Evolutionary conservation across 2,888 invertebrate genomes (phyloP), one percentile per base, ranked within the genome.

Genomic region (Zygaena filipendulae): DNA sequence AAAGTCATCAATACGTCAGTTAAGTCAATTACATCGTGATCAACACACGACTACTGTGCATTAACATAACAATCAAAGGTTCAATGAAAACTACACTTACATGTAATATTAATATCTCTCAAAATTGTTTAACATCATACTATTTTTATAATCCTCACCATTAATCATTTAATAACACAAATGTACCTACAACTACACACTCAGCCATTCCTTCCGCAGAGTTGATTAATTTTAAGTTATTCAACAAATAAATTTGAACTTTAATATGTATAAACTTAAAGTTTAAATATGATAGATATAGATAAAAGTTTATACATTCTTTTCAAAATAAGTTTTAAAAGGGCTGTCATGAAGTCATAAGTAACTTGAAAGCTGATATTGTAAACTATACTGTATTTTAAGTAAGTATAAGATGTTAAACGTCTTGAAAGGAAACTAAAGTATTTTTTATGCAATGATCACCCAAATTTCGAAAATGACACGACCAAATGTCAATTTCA

Each of bases 141-240:
- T 38, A 43, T 52, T 49, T 43, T 49, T 32, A 64, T 70, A 70
- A 77, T 77, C 71, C 74, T 63, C 59, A 61, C 64, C 71, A 79
- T 79, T 75, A 79, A 79, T 77, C 79, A 77, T 77, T 75, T 77
- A 75, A 77, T 79, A 77, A 75, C 77, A 72, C 70, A 70, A 77
- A 74, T 66, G 71, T 67, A n/a, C n/a, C n/a, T n/a, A 68, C 60
- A 72, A 70, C 71, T 74, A 70, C 75, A 74, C 74, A 69, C 70
- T 67, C 66, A 71, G 72, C 71, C 63, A 54, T 67, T 71, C 68
- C 75, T 77, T 77, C 75, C 79, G 72, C 61, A n/a, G 59, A 48
- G 54, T 45, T 35, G 51, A 60, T 51, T 59, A 5, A 37, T 36
- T 50, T 49, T 49, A 55, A 47, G 55, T 53, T 56, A 46, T 58